Percentiles rank a stretch among this genome's conserved stretches.
Conservation (phyloP, 2,888 invertebrate species). For the Calliopum simillimum region DNA sequence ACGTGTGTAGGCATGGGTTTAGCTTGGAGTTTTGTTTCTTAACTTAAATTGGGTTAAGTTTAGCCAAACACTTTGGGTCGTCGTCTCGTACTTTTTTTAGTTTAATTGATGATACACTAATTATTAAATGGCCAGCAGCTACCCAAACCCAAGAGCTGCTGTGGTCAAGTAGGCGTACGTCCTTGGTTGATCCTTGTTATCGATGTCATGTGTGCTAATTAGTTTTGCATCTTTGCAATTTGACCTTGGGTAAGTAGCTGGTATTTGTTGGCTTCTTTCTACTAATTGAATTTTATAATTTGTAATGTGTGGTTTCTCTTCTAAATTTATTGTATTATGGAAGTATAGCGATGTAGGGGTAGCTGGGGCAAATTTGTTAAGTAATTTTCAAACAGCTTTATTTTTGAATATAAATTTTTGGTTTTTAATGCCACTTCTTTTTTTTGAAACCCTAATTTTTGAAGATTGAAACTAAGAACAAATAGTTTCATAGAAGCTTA, state of each 20-base stretch:
- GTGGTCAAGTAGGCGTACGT: neutral
- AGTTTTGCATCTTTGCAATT: neutral
- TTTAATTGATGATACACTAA: neutral
- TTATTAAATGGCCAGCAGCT: conserved; percentile 4
- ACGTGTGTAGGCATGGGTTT: neutral
- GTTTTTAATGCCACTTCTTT: too few relatives aligned
- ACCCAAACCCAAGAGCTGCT: neutral
- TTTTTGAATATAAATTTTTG: too few relatives aligned
- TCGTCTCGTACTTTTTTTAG: neutral
- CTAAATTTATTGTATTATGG: neutral
- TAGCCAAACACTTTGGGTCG: neutral
- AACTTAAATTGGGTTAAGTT: conserved; percentile 17
- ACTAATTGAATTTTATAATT: conserved; percentile 23
- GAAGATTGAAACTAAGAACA: too few relatives aligned
- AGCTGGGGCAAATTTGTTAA: too few relatives aligned
- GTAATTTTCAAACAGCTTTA: too few relatives aligned
- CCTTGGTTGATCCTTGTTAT: neutral
- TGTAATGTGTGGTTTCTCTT: conserved; percentile 28
- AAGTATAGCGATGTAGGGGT: too few relatives aligned
- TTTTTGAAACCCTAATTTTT: too few relatives aligned
- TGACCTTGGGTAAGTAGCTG: too few relatives aligned
- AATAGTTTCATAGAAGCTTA: too few relatives aligned
- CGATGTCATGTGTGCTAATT: conserved; percentile 22
- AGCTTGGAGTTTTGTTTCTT: neutral
- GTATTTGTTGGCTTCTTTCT: too few relatives aligned